These are phyloP conservation scores for Apis florea DNA, from an alignment of 1,140 invertebrate species.

Conservation along the genomic window DNA sequence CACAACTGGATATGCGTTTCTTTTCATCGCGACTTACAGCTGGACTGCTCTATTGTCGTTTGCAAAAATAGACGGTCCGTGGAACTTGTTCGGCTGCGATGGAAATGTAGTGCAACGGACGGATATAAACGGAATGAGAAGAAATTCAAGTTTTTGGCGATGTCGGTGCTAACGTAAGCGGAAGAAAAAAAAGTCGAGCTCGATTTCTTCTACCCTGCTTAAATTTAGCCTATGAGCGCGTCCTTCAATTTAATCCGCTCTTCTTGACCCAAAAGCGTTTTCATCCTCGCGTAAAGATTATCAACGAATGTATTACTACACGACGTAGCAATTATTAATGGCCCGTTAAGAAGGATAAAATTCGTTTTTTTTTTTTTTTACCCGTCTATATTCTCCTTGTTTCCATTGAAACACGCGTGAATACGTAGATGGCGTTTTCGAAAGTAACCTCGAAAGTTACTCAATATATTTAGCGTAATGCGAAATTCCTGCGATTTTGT, in stretches of 20 bases:
- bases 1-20: no score
- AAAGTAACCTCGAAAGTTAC: background rate
- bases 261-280: conserved; percentile 54
- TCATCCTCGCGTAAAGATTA: conserved; percentile 18
- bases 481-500: background rate
- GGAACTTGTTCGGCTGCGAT: no score
- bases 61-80: background rate
- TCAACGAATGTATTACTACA: conserved; percentile 36
- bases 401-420: background rate
- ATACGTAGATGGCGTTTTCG: background rate
- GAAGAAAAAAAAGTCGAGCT: conserved; percentile 22
- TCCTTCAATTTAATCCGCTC: conserved; percentile 60
- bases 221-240: conserved; percentile 56
- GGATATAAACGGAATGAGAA: conserved; percentile 40
- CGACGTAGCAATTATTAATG: conserved; percentile 20
- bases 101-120: background rate
- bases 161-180: conserved; percentile 31
- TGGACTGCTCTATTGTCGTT: no score
- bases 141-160: conserved; percentile 20
- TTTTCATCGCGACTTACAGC: no score
- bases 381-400: background rate
- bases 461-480: background rate
- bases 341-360: conserved; percentile 2
- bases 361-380: background rate
- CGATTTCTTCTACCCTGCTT: conserved; percentile 38